Evolutionary conservation across 2,888 invertebrate species (phyloP).

Genomic region (Aleiodes alternator): DNA sequence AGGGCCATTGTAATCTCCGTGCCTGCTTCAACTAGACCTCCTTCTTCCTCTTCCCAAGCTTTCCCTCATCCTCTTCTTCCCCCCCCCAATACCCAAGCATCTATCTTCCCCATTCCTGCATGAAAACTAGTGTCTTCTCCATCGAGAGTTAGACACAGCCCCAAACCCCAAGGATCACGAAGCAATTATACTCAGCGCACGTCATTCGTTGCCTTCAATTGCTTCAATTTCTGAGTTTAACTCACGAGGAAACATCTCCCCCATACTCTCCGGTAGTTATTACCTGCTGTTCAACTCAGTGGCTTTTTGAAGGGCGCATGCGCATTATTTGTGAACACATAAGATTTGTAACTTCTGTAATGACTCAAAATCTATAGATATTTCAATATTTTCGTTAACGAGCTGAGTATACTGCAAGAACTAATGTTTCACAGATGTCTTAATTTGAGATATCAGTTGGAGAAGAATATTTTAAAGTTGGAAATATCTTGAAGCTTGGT

Average conservation of each 20-base stretch:
- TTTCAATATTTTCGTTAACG: conserved; percentile 60
- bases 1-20: conserved; percentile 54
- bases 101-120: conserved; percentile 21
- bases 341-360: background rate
- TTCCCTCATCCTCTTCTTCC: too few relatives aligned
- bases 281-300: conserved; percentile 27
- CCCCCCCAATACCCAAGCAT: background rate
- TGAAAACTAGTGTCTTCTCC: conserved; percentile 31
- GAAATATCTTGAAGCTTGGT: too few relatives aligned
- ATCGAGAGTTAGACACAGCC: conserved; percentile 35
- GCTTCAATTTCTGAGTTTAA: conserved; percentile 20
- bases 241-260: conserved; percentile 26
- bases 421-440: too few relatives aligned
- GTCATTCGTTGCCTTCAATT: conserved; percentile 38
- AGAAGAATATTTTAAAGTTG: too few relatives aligned
- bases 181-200: conserved; percentile 44
- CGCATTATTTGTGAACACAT: background rate
- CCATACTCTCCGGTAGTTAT: conserved; percentile 21
- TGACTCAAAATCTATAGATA: background rate
- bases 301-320: conserved; percentile 11
- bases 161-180: conserved; percentile 40
- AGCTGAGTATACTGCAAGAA: conserved; percentile 56
- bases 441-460: too few relatives aligned
- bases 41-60: conserved; percentile 2
- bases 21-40: conserved; percentile 1